Base-by-base conservation (phyloP, 1,140 invertebrate genomes). In the Penaeus vannamei region DNA sequence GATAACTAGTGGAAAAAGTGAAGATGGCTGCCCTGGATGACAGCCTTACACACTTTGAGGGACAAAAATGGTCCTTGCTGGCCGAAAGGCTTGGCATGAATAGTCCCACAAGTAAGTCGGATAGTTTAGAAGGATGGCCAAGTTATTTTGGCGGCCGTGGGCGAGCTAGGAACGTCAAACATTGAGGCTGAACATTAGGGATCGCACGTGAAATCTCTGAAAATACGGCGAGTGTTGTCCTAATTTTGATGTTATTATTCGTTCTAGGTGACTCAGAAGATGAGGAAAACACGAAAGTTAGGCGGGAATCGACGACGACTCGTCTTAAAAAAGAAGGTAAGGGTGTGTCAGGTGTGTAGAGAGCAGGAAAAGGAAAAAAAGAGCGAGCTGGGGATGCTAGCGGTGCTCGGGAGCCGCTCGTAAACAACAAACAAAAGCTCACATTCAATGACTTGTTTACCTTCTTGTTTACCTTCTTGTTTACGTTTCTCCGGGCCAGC, bases 1-100 rank as follows among this genome's bases (percentile, higher is more conserved):
- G 84, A 64, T 87, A 87, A 87, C 86, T 87, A 87, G 77, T 90
- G 88, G 88, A 90, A 90, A 90, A 90, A 90, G 88, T 90, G 88
- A 90, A 90, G 88, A 90, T 90, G 88, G 88, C 88, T 90, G 88
- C 88, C 84, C 82, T 90, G 77, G 88, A 90, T 90, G 88, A 90
- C 88, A 90, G 88, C 88, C 88, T 90, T 72, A 90, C 88, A 90
- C 46, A 90, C 82, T 90, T 90, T 76, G 77, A 90, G 81, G 88
- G 88, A n/a, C 88, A 90, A 86, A 85, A 82, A 85, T 90, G 88
- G 88, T 90, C 88, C 84, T 86, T 90, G 82, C 85, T 84, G 88
- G 88, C 88, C 84, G 88, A 90, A 81, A 90, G 84, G 80, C 84
- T 90, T 46, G 88, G 88, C 84, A 66, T 90, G 88, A 90, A 72